Evolutionary conservation across 1,140 invertebrate species (phyloP).

Genomic region (Drosophila guanche): DNA sequence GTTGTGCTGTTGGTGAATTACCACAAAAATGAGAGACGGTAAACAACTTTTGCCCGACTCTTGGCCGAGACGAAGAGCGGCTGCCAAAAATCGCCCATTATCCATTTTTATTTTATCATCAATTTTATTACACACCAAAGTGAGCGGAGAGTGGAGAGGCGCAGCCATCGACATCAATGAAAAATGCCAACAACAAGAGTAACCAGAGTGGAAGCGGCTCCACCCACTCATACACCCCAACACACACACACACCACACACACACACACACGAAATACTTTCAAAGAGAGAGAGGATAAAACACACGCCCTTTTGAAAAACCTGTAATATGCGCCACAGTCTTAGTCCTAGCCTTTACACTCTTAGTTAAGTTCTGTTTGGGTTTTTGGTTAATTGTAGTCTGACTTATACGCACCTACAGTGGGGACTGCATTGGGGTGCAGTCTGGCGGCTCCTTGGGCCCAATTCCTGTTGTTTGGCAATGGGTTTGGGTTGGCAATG

Average conservation of each 20-base stretch:
- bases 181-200: slow-evolving; percentile 30
- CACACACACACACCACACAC: slow-evolving; percentile 7
- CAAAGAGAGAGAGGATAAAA: slow-evolving; percentile 62
- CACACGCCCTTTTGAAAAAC: slow-evolving; percentile 73
- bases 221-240: slow-evolving; percentile 36
- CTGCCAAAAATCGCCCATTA: slow-evolving; percentile 74
- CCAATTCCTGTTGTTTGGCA: slow-evolving; percentile 19
- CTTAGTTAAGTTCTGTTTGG: no score
- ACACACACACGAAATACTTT: slow-evolving; percentile 22
- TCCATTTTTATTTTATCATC: slow-evolving; percentile 81
- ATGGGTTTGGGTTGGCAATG: slow-evolving; percentile 16
- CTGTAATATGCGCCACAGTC: slow-evolving; percentile 13
- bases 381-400: slow-evolving; percentile 30
- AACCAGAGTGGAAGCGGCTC: slow-evolving; percentile 13
- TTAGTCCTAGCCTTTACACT: not conserved
- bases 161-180: slow-evolving; percentile 56
- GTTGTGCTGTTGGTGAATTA: slow-evolving; percentile 6
- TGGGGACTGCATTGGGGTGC: slow-evolving; percentile 45
- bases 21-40: slow-evolving; percentile 45
- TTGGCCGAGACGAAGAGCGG: slow-evolving; percentile 24
- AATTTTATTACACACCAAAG: slow-evolving; percentile 77
- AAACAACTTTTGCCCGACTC: slow-evolving; percentile 42
- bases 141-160: slow-evolving; percentile 56
- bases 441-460: slow-evolving; percentile 17
- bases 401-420: slow-evolving; percentile 42